Conservation (phyloP, 2,888 invertebrate genomes). For the Psylliodes chrysocephalus region DNA sequence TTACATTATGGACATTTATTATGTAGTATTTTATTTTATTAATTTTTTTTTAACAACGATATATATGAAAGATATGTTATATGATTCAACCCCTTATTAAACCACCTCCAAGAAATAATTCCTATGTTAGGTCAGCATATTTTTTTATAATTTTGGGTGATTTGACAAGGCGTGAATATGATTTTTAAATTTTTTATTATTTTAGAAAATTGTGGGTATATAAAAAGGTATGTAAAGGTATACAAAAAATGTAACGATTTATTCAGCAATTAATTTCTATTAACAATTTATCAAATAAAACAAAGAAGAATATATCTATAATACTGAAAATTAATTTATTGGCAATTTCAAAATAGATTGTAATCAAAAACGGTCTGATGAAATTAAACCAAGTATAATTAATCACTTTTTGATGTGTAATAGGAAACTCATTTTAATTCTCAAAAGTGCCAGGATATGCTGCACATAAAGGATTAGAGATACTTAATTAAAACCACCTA, state of each 20-base stretch:
- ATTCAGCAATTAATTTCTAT: constrained; percentile 2
- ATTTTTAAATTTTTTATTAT: too few relatives aligned
- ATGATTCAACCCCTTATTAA: too few relatives aligned
- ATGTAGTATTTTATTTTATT: too few relatives aligned
- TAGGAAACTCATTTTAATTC: background rate
- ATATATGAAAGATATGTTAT: too few relatives aligned
- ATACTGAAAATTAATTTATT: constrained; percentile 10
- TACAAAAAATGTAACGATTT: background rate
- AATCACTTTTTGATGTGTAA: constrained; percentile 13
- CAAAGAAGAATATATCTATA: background rate
- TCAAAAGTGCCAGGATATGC: background rate
- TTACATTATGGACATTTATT: too few relatives aligned
- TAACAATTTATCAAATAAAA: background rate
- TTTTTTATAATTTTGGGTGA: too few relatives aligned
- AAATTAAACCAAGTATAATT: constrained; percentile 9
- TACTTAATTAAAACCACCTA: background rate
- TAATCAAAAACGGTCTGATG: constrained; percentile 2
- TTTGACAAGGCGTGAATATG: too few relatives aligned
- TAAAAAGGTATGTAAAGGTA: too few relatives aligned
- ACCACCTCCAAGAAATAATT: too few relatives aligned
- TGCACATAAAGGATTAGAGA: background rate
- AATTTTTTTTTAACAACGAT: too few relatives aligned
- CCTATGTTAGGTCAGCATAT: too few relatives aligned
- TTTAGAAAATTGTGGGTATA: too few relatives aligned
- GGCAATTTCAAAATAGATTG: constrained; percentile 5